These are phyloP conservation scores for Agelaius phoeniceus DNA, from an alignment of 2,113 vertebrate genomes.

Conservation along the genomic window DNA sequence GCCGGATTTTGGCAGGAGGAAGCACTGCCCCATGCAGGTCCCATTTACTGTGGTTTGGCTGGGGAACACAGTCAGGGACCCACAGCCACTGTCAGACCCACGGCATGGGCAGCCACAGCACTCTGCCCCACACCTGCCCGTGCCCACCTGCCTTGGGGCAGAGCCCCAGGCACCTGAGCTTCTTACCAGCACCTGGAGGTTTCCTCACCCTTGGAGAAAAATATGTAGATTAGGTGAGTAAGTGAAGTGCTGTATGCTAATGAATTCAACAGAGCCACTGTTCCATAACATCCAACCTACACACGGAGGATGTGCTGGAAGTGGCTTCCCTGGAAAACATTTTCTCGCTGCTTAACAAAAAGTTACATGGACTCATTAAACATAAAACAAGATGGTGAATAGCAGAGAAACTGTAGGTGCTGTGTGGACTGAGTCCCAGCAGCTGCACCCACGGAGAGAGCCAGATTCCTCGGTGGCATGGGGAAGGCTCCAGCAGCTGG, in stretches of 20 bases:
- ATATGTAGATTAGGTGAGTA: constrained; percentile 47
- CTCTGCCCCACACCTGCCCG: background rate
- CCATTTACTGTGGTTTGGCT: accelerated
- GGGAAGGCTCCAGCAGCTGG: background rate
- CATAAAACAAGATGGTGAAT: background rate
- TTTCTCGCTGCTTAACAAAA: background rate
- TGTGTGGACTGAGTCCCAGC: background rate
- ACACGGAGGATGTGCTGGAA: constrained; percentile 14
- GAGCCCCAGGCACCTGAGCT: background rate
- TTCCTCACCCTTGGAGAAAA: background rate
- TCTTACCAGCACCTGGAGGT: background rate
- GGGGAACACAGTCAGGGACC: background rate
- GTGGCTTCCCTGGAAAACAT: constrained; percentile 33
- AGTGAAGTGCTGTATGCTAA: constrained; percentile 38
- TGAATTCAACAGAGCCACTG: constrained; percentile 47
- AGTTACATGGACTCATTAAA: background rate
- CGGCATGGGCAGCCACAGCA: background rate
- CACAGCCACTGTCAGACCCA: accelerated
- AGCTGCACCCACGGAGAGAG: background rate
- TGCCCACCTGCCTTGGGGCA: background rate
- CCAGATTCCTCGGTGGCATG: background rate
- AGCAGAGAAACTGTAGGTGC: background rate
- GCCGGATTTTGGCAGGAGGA: background rate
- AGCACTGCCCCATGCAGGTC: accelerated
- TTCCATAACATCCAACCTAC: constrained; percentile 57